Conservation (phyloP, 2,888 invertebrate species). For the Rotaria macrura region DNA sequence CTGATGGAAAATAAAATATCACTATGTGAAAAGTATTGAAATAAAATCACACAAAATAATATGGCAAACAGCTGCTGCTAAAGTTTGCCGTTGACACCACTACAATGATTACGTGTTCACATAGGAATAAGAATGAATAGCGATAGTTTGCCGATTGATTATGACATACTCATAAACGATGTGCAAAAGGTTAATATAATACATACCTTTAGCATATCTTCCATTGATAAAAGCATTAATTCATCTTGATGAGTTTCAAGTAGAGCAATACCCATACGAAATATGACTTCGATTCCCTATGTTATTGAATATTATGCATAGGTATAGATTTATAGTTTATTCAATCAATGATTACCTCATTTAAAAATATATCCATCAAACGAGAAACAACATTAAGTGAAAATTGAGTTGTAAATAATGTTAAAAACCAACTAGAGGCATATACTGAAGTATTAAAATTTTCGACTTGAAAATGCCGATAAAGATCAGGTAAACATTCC, state of each 20-base stretch:
- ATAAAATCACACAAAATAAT: neutral
- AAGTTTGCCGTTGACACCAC: neutral
- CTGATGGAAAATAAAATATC: neutral
- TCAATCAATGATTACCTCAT: constrained; percentile 55
- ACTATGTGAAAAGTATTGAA: neutral
- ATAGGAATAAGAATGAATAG: neutral
- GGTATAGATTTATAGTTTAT: neutral
- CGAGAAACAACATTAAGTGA: constrained; percentile 77
- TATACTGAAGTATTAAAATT: constrained; percentile 91
- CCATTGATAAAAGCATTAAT: constrained; percentile 87
- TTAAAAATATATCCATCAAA: constrained; percentile 87
- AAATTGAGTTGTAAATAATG: constrained; percentile 88
- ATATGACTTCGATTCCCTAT: constrained; percentile 87
- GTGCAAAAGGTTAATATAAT: neutral
- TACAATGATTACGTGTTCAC: neutral
- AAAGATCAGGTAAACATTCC: constrained; percentile 81
- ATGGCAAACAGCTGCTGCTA: neutral
- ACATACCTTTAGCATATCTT: constrained; percentile 84
- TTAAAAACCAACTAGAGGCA: constrained; percentile 95
- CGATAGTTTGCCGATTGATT: neutral
- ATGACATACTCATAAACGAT: neutral
- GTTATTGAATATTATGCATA: constrained; percentile 25
- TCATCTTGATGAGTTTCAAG: constrained; percentile 80
- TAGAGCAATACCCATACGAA: constrained; percentile 85
- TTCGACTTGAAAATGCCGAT: constrained; percentile 68